These are phyloP conservation scores for Halcyon badia DNA, from an alignment of 2,797 vertebrate species.

Conservation along the genomic window DNA sequence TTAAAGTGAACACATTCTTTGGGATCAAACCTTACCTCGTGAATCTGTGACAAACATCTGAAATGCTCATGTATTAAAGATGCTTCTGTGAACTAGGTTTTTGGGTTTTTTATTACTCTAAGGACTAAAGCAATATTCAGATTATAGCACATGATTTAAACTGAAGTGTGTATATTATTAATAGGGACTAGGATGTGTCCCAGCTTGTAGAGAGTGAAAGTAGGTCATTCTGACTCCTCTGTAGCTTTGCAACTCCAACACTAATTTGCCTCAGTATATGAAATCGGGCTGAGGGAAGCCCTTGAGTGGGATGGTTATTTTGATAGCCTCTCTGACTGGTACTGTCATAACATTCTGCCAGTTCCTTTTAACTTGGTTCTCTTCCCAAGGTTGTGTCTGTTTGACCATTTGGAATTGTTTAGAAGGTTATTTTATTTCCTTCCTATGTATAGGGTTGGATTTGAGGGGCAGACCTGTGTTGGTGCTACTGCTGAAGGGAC, in stretches of 20 bases:
- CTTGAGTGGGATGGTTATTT: neutral
- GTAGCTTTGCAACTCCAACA: neutral
- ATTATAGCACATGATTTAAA: conserved; percentile 12
- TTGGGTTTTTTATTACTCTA: conserved; percentile 19
- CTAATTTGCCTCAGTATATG: neutral
- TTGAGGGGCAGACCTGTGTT: neutral
- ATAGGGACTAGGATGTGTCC: neutral
- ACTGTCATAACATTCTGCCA: neutral
- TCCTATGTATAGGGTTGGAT: neutral
- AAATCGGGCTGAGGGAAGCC: neutral
- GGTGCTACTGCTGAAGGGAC: neutral
- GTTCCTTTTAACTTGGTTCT: neutral
- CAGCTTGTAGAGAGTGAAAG: conserved; percentile 17
- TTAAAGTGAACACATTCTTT: neutral
- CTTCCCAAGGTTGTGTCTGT: neutral
- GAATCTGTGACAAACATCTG: neutral
- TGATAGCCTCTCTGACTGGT: neutral
- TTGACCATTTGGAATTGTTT: neutral
- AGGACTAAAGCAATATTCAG: conserved; percentile 14
- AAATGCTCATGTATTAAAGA: conserved; percentile 50
- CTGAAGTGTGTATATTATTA: conserved; percentile 35
- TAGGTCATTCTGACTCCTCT: conserved; percentile 38
- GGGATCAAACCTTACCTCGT: neutral
- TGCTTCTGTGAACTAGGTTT: conserved; percentile 46
- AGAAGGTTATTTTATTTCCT: neutral